phyloP scores from a whole-genome alignment of 2,113 vertebrate species.

The Scartelaos histophorus region DNA sequence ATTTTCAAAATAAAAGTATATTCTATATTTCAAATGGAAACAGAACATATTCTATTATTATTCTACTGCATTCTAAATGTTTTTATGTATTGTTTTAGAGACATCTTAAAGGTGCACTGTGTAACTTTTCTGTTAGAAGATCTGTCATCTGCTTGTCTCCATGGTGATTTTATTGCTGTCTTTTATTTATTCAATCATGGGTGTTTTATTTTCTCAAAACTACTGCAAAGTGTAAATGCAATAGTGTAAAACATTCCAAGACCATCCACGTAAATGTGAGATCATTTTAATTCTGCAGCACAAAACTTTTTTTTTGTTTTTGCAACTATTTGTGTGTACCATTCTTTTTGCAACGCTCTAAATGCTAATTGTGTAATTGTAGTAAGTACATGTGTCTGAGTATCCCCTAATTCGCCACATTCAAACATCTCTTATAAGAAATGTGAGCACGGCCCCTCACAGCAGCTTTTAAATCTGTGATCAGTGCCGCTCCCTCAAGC shows the following conservation, averaged over 20 bases:
- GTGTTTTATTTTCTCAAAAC: no score
- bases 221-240: no score
- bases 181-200: no score
- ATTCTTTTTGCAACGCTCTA: neutral
- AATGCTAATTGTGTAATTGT: neutral
- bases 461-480: conserved; percentile 2
- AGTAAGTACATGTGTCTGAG: neutral
- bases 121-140: no score
- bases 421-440: neutral
- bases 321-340: neutral
- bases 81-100: neutral
- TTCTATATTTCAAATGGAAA: neutral
- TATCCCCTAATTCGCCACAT: neutral
- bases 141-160: no score
- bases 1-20: neutral
- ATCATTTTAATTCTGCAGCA: neutral
- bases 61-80: neutral
- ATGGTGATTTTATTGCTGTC: no score
- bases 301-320: neutral
- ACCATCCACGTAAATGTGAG: neutral
- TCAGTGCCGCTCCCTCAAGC: conserved; percentile 43
- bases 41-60: neutral
- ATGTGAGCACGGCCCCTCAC: neutral
- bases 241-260: no score
- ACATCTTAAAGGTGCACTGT: neutral